Percentiles rank a stretch among this genome's conserved stretches.
phyloP scores from a whole-genome alignment of 2,888 invertebrate species.

The Vesta saturnalis region DNA sequence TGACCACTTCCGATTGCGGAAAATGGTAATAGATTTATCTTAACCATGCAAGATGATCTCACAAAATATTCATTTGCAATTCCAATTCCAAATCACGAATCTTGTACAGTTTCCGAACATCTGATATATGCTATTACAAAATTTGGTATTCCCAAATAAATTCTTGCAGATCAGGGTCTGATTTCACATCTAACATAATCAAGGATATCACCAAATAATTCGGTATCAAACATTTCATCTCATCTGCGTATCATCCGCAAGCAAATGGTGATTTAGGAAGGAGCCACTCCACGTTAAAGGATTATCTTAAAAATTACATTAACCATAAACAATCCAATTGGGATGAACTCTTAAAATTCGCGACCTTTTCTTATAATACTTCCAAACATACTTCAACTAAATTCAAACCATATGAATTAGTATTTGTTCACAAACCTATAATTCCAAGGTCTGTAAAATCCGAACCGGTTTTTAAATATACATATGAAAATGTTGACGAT shows the following conservation, averaged over 20 bases:
- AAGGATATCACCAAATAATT: neutral
- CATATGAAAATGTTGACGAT: neutral
- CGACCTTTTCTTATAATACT: neutral
- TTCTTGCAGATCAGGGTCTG: conserved; percentile 29
- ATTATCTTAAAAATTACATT: conserved; percentile 51
- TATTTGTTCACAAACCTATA: neutral
- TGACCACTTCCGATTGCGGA: conserved; percentile 43
- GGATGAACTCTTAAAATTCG: conserved; percentile 42
- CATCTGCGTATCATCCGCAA: conserved; percentile 49
- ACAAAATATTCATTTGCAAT: conserved; percentile 44
- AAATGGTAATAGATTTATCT: conserved; percentile 36
- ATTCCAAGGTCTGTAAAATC: neutral
- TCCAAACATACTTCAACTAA: neutral
- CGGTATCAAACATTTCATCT: neutral
- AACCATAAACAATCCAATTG: conserved; percentile 49
- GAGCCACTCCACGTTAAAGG: conserved; percentile 49
- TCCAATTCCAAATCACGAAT: conserved; percentile 20
- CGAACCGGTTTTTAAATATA: neutral
- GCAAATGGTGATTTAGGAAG: conserved; percentile 51
- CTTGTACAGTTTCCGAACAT: conserved; percentile 41
- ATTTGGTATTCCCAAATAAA: conserved; percentile 42
- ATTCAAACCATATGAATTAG: neutral
- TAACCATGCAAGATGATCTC: conserved; percentile 45
- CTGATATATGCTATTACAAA: conserved; percentile 32
- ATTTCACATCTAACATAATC: neutral